These are phyloP conservation scores for Eulemur rufifrons DNA, from an alignment of 2,113 vertebrate species.

Conservation along the genomic window DNA sequence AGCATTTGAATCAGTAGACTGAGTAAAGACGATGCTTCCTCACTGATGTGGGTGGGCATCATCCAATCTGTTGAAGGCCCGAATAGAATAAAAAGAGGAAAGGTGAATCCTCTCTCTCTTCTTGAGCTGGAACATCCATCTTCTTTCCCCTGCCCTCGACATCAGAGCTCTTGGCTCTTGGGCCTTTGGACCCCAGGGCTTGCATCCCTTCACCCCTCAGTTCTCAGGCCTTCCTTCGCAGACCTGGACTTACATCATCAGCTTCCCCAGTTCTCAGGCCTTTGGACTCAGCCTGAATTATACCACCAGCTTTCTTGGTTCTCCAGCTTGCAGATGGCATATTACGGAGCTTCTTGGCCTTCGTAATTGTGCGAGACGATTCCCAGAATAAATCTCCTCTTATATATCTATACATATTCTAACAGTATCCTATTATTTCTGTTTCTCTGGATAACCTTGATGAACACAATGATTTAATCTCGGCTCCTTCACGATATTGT, in stretches of 20 bases:
- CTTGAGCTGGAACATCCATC: neutral
- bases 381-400: neutral
- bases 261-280: neutral
- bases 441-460: neutral
- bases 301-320: neutral
- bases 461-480: neutral
- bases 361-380: neutral
- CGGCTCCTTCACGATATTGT: neutral
- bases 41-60: neutral
- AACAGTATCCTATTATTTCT: neutral
- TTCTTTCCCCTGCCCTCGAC: neutral
- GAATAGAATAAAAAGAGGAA: neutral
- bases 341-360: neutral
- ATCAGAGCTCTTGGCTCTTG: neutral
- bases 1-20: neutral
- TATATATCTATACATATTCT: neutral
- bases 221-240: neutral
- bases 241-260: neutral
- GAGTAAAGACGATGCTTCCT: neutral
- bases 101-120: neutral
- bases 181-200: neutral
- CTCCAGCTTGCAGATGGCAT: neutral
- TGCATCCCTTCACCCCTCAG: neutral
- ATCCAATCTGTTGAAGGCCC: neutral
- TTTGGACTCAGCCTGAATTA: neutral